These are phyloP conservation scores for Amphimedon queenslandica DNA, from an alignment of 37 sponge, comb jelly and placozoan species.

Conservation along the genomic window DNA sequence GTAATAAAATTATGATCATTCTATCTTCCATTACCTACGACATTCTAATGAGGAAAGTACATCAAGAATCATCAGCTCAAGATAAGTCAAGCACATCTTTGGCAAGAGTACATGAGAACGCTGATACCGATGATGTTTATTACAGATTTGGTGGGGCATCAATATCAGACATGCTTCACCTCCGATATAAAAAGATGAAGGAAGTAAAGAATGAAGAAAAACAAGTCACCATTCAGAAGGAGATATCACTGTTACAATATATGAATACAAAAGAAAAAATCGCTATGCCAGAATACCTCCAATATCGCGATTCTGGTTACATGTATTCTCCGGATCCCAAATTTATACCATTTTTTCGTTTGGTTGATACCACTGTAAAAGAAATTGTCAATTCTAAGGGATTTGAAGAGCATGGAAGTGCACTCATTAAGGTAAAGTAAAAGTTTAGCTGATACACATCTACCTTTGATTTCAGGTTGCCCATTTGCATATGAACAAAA, in stretches of 20 bases:
- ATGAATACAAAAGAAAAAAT: constrained; percentile 8
- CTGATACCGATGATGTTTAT: constrained; percentile 2
- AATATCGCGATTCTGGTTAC: constrained; percentile 16
- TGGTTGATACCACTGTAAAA: constrained; percentile 12
- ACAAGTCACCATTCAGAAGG: constrained; percentile 1
- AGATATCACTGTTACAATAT: constrained; percentile 6
- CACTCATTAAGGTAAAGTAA: not conserved
- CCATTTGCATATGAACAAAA: too few relatives aligned
- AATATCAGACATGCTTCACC: not conserved
- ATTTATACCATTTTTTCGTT: constrained; percentile 7
- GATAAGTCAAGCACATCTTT: too few relatives aligned
- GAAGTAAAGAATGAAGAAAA: not conserved
- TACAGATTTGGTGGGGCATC: constrained; percentile 15
- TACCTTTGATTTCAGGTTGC: too few relatives aligned
- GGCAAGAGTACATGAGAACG: not conserved
- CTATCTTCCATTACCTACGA: too few relatives aligned
- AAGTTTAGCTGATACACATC: not conserved
- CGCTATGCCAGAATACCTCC: constrained; percentile 7
- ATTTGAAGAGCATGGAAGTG: not conserved
- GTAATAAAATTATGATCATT: too few relatives aligned
- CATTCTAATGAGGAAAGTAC: too few relatives aligned
- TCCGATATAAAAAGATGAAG: not conserved
- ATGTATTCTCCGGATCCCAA: constrained; percentile 25
- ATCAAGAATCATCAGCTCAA: too few relatives aligned
- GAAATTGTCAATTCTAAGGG: not conserved